phyloP scores from a whole-genome alignment of 2,888 invertebrate genomes.

The Hedychridium roseum region DNA sequence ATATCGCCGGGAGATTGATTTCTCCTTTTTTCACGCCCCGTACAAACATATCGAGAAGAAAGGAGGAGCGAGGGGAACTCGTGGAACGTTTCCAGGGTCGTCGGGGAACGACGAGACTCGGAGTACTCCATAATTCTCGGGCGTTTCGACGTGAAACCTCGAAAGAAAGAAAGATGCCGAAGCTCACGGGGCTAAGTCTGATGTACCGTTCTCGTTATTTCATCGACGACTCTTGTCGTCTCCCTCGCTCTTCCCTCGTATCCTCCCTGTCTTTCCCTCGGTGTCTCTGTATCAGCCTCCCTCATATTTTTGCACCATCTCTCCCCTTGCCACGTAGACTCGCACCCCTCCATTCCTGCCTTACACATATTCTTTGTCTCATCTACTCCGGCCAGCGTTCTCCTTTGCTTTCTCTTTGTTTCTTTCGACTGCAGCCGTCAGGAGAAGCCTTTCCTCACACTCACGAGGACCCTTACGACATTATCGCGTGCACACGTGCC shows the following conservation, averaged over 20 bases:
- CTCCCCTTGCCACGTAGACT: too few species aligned
- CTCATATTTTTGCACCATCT: too few species aligned
- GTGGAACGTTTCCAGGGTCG: too few species aligned
- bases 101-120: slow-evolving; percentile 2
- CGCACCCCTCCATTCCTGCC: too few species aligned
- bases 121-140: slow-evolving; percentile 16
- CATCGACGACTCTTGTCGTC: slow-evolving; percentile 11
- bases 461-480: too few species aligned
- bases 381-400: too few species aligned
- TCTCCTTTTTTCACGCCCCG: slow-evolving; percentile 1
- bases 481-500: slow-evolving; percentile 34
- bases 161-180: slow-evolving; percentile 21
- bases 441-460: too few species aligned
- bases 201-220: slow-evolving; percentile 36
- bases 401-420: too few species aligned
- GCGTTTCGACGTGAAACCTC: slow-evolving; percentile 9
- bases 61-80: neutral
- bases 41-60: slow-evolving; percentile 11
- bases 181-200: slow-evolving; percentile 30
- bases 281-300: too few species aligned
- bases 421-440: too few species aligned
- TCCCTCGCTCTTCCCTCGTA: slow-evolving; percentile 3
- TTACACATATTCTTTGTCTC: too few species aligned
- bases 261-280: too few species aligned
- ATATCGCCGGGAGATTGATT: slow-evolving; percentile 20